Evolutionary conservation across 2,888 invertebrate species (phyloP), one percentile per base, ranked within the genome.

Genomic region (Amiota minor): DNA sequence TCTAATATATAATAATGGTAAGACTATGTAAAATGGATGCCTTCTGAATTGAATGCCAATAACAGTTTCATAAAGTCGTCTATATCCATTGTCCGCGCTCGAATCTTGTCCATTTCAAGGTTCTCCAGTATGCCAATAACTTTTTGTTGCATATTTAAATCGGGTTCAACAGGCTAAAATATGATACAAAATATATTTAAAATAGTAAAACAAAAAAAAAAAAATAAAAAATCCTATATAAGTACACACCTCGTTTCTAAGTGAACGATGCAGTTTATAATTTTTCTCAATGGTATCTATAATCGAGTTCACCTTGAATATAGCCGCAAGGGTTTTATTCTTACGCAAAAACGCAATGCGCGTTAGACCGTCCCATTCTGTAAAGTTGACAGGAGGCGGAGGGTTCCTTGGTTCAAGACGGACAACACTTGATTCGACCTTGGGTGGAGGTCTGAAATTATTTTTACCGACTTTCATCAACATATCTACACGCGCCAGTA

Each of bases 361-460:
- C 0, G 98, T 96, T 50, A 99, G 91, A 10, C 99, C 98, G 91
- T 99, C 99, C 99, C 99, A 99, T 91, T 99, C 99, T 81, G 95
- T 93, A 90, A 97, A 99, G 89, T 97, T 96, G 11, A 99, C 95
- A 0, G 96, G 95, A 9, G 99, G 99, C 50, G 98, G 97, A 23
- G 99, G 99, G 91, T 98, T 98, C 86, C 95, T 93, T 0, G 99
- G 99, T 88, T 99, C 99, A 87, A 99, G 95, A 85, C 99, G 92
- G 0, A 99, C 98, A 2, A 99, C 99, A 90, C 96, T 96, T 0
- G 99, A 99, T 89, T 99, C 99, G 1, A 99, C 99, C 92, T 99
- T 99, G 8, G 99, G 99, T 59, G 99, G 99, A 18, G 99, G 99
- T 77, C 95, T 93, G 88, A 99, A 99, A 90, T 99, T 99, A 89